Evolutionary conservation across 1,140 invertebrate genomes (phyloP).

Genomic region (Trichoplusia ni): DNA sequence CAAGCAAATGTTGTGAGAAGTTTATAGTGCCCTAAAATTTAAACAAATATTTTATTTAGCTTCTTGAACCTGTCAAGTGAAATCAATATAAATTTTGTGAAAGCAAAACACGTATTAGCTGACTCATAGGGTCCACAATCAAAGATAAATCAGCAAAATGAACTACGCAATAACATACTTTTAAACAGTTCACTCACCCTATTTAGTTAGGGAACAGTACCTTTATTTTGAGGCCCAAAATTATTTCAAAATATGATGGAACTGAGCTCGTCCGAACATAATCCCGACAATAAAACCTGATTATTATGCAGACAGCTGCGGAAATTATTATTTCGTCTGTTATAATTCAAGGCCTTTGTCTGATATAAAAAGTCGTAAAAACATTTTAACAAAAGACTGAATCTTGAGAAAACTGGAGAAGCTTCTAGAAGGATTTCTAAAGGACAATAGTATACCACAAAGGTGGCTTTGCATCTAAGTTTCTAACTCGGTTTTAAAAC

Average conservation of each 20-base stretch:
- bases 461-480: too few relatives aligned
- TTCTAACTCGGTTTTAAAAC: too few relatives aligned
- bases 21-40: background rate
- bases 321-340: constrained; percentile 32
- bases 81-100: background rate
- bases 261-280: constrained; percentile 2
- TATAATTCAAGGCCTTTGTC: constrained; percentile 2
- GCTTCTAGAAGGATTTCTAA: too few relatives aligned
- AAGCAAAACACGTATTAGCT: background rate
- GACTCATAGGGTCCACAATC: background rate
- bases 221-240: constrained; percentile 5
- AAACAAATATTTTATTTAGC: constrained; percentile 1
- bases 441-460: too few relatives aligned
- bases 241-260: background rate
- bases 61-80: constrained; percentile 1
- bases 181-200: constrained; percentile 12
- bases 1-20: too few relatives aligned
- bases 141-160: background rate
- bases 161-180: background rate
- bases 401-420: too few relatives aligned
- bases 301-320: constrained; percentile 25
- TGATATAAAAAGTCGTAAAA: background rate
- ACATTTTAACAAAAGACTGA: background rate
- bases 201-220: background rate
- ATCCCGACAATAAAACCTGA: constrained; percentile 23